phyloP scores from a whole-genome alignment of 1,140 invertebrate species.

The Centruroides sculpturatus region DNA sequence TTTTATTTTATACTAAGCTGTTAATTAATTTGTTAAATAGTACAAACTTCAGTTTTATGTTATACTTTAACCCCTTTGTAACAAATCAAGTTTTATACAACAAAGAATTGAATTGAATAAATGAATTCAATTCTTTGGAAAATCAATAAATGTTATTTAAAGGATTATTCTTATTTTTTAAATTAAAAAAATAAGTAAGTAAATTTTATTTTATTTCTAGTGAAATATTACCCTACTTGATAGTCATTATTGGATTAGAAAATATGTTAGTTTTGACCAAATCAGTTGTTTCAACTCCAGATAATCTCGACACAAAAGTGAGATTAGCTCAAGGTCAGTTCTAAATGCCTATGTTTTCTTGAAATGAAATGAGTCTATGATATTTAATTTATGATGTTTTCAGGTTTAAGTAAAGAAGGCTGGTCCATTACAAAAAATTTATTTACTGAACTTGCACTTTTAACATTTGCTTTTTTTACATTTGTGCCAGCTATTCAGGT shows the following conservation, averaged over 20 bases:
- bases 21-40: too few relatives aligned
- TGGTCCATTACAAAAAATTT: conserved; percentile 95
- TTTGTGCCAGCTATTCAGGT: conserved; percentile 83
- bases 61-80: too few relatives aligned
- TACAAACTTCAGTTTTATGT: too few relatives aligned
- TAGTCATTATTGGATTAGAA: conserved; percentile 87
- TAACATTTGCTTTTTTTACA: conserved; percentile 77
- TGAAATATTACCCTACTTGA: conserved; percentile 82
- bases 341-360: not conserved
- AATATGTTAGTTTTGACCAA: conserved; percentile 91
- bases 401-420: conserved; percentile 71
- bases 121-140: too few relatives aligned
- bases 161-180: not conserved
- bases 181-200: not conserved
- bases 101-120: too few relatives aligned
- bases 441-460: conserved; percentile 77
- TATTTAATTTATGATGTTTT: not conserved
- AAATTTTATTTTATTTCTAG: conserved; percentile 23
- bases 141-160: too few relatives aligned
- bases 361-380: not conserved
- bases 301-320: conserved; percentile 84
- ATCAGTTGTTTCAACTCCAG: conserved; percentile 80
- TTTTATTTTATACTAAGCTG: too few relatives aligned
- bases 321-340: conserved; percentile 64
- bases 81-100: too few relatives aligned